phyloP scores from a whole-genome alignment of 2,797 vertebrate species.

The Poecilia picta region DNA sequence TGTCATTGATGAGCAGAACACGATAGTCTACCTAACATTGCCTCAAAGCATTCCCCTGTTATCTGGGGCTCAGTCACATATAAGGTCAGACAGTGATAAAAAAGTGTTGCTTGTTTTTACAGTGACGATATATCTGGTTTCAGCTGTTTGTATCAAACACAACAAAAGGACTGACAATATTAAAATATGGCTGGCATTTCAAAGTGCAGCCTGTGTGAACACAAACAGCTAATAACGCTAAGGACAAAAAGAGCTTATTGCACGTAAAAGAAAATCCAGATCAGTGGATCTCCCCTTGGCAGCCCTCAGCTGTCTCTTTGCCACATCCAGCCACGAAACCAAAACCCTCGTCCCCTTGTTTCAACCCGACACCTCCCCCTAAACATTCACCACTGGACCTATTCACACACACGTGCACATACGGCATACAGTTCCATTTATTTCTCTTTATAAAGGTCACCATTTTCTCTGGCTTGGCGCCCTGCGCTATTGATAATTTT shows the following conservation, averaged over 20 bases:
- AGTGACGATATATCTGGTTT: neutral
- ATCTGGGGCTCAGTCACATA: neutral
- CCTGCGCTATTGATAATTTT: slow-evolving; percentile 98
- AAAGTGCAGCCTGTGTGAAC: slow-evolving; percentile 74
- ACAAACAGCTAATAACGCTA: slow-evolving; percentile 52
- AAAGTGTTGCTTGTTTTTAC: neutral
- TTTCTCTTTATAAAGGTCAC: slow-evolving; percentile 98
- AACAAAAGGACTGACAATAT: neutral
- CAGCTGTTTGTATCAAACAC: neutral
- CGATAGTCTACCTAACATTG: neutral
- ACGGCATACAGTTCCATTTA: slow-evolving; percentile 89
- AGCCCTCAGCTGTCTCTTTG: slow-evolving; percentile 56
- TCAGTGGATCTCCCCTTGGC: slow-evolving; percentile 69
- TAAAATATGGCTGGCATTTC: slow-evolving; percentile 1
- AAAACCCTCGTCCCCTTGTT: slow-evolving; percentile 75
- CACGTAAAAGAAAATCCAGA: slow-evolving; percentile 64
- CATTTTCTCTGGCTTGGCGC: slow-evolving; percentile 94
- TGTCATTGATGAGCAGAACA: neutral
- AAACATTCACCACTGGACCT: slow-evolving; percentile 62
- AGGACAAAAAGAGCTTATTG: slow-evolving; percentile 58
- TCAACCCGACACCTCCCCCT: slow-evolving; percentile 84
- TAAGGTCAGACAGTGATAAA: neutral
- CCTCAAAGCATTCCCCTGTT: neutral
- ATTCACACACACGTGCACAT: slow-evolving; percentile 23
- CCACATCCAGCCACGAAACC: slow-evolving; percentile 56